These are phyloP conservation scores for Phylloscopus trochilus DNA, from an alignment of 2,113 vertebrate species.

Conservation along the genomic window DNA sequence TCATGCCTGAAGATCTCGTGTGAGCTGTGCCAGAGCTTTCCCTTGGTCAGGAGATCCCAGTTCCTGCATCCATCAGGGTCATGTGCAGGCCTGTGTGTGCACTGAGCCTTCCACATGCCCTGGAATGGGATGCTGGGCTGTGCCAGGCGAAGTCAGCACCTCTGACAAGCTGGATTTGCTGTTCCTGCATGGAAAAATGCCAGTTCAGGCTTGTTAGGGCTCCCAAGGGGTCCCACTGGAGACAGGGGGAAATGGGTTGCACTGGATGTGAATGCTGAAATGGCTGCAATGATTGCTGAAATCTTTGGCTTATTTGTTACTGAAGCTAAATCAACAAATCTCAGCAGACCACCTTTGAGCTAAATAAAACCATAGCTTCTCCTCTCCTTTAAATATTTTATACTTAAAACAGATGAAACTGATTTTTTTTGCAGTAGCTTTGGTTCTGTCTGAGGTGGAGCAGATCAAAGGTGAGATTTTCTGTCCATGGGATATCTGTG, in stretches of 20 bases:
- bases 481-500: neutral
- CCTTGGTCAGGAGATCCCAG: too few species aligned
- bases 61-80: neutral
- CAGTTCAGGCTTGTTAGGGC: neutral
- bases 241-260: neutral
- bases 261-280: neutral
- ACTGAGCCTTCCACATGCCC: fast-evolving
- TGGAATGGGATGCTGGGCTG: neutral
- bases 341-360: neutral
- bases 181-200: neutral
- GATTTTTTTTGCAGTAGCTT: neutral
- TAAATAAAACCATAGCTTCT: neutral
- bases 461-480: neutral
- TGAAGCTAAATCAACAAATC: neutral
- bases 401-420: neutral
- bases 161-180: neutral
- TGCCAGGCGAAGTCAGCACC: neutral
- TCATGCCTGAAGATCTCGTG: neutral
- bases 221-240: neutral
- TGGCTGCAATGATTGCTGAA: neutral
- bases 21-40: neutral
- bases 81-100: too few species aligned
- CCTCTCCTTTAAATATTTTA: neutral
- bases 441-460: neutral
- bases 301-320: neutral